phyloP scores from a whole-genome alignment of 2,888 invertebrate genomes.

The Euplexia lucipara region DNA sequence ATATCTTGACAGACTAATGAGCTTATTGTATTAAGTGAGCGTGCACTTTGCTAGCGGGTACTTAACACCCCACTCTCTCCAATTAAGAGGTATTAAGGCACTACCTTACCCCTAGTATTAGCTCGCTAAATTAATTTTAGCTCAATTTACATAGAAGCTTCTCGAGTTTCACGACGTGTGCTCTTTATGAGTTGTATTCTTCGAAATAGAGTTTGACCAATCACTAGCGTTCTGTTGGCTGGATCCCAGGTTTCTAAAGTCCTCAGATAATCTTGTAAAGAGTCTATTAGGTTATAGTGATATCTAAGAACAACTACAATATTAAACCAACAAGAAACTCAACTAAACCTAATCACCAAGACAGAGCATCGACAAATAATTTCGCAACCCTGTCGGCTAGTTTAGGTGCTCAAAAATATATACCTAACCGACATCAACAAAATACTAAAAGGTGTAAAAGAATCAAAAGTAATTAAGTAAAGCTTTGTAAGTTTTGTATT shows the following conservation, averaged over 20 bases:
- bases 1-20: conserved; percentile 31
- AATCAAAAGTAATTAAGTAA: too few relatives aligned
- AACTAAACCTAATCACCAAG: too few relatives aligned
- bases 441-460: too few relatives aligned
- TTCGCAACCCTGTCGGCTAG: too few relatives aligned
- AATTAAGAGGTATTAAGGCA: conserved; percentile 50
- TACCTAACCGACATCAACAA: too few relatives aligned
- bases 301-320: too few relatives aligned
- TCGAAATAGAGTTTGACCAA: neutral
- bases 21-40: conserved; percentile 43
- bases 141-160: conserved; percentile 39
- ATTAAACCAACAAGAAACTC: too few relatives aligned
- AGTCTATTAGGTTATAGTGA: neutral
- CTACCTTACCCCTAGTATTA: conserved; percentile 25
- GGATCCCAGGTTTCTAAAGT: neutral
- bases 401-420: too few relatives aligned
- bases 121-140: conserved; percentile 45
- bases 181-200: conserved; percentile 29
- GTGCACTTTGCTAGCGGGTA: conserved; percentile 44
- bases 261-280: neutral
- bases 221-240: neutral
- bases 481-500: too few relatives aligned
- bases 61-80: conserved; percentile 29
- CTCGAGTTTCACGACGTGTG: conserved; percentile 17
- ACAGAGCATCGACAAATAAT: too few relatives aligned